A percentile compares a stretch with the other conserved stretches of the same genome.
These are phyloP conservation scores for Halcyon badia DNA, from an alignment of 2,797 vertebrate genomes.

Conservation along the genomic window DNA sequence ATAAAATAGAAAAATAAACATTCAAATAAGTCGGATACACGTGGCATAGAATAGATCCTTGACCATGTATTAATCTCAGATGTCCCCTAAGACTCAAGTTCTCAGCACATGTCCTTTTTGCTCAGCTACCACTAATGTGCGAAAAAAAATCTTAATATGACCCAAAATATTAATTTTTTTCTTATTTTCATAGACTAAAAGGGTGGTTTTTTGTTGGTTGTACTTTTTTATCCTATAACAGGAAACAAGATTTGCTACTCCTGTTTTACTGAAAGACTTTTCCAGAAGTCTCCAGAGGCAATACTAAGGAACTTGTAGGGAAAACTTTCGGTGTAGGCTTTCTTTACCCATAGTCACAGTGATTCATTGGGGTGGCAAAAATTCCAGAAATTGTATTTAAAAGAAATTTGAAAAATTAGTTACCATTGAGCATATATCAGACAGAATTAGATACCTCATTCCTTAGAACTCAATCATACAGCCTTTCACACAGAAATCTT, in stretches of 20 bases:
- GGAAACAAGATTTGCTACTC: neutral
- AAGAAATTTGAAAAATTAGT: neutral
- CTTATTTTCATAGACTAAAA: neutral
- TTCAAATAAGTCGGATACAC: neutral
- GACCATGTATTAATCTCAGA: neutral
- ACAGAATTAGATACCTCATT: too few species aligned
- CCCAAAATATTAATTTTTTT: neutral
- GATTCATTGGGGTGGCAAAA: neutral
- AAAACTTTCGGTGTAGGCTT: neutral
- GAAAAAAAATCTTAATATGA: neutral
- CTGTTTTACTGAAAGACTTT: neutral
- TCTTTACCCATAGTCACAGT: neutral
- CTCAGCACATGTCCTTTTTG: accelerated
- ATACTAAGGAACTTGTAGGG: neutral
- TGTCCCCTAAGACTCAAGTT: neutral
- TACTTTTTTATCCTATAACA: accelerated
- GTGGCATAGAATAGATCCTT: neutral
- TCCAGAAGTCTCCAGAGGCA: neutral
- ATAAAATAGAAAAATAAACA: neutral
- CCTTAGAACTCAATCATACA: too few species aligned
- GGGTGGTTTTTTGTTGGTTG: accelerated
- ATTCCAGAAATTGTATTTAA: neutral
- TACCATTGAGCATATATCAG: too few species aligned
- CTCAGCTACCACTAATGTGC: neutral
- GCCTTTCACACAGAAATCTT: too few species aligned